Evolutionary conservation across 2,113 vertebrate species (phyloP).

Genomic region (Cercocebus atys): DNA sequence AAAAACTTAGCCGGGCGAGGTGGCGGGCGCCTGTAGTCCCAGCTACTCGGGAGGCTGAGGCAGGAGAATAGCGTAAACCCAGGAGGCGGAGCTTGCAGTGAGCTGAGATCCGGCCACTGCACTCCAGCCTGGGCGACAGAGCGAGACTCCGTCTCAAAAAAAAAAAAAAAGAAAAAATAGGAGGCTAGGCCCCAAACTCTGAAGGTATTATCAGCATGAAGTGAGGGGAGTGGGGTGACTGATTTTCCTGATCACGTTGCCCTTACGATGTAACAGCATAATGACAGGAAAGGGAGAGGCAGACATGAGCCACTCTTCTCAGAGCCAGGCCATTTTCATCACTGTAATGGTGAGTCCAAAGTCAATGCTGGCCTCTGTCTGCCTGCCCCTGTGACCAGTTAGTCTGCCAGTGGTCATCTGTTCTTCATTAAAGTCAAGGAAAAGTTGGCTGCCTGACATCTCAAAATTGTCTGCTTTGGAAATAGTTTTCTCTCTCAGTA

Average conservation of each 20-base stretch:
- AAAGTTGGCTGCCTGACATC: not conserved
- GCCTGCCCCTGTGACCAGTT: not conserved
- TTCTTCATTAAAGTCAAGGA: not conserved
- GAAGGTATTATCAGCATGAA: not conserved
- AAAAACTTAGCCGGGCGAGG: too few species aligned
- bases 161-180: too few species aligned
- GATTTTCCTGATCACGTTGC: not conserved
- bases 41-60: too few species aligned
- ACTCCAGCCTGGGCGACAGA: too few species aligned
- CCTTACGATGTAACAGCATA: not conserved
- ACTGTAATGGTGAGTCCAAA: not conserved
- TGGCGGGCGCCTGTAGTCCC: too few species aligned
- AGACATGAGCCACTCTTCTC: not conserved
- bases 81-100: too few species aligned
- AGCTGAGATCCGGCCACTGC: too few species aligned
- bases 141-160: too few species aligned
- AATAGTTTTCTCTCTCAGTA: not conserved
- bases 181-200: too few species aligned
- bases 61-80: too few species aligned
- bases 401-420: not conserved
- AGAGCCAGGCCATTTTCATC: not conserved
- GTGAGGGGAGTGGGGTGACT: not conserved
- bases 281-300: not conserved
- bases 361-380: not conserved
- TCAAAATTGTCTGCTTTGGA: not conserved